Evolutionary conservation across 2,797 vertebrate species (phyloP).

Genomic region (Clarias pachynema): DNA sequence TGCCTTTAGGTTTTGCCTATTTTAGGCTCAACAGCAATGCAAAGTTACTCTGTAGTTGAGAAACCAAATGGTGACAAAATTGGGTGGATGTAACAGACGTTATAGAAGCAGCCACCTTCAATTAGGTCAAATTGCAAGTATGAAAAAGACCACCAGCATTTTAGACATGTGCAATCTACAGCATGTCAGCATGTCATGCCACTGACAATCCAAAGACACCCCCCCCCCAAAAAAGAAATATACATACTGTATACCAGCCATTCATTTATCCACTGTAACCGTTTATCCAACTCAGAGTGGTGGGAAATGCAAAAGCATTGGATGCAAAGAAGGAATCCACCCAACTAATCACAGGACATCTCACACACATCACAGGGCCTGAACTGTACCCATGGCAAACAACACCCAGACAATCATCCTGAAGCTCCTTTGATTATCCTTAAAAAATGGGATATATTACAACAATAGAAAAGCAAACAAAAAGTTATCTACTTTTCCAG

Average conservation of each 20-base stretch:
- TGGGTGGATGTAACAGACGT: background rate
- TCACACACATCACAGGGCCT: background rate
- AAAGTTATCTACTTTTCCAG: background rate
- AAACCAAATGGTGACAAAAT: conserved; percentile 23
- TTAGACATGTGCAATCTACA: background rate
- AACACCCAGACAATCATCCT: background rate
- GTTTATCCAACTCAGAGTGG: background rate
- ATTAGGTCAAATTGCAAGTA: conserved; percentile 48
- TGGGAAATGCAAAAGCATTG: background rate
- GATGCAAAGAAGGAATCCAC: background rate
- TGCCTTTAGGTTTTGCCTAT: conserved; percentile 13
- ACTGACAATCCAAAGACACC: conserved; percentile 18
- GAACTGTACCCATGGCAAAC: background rate
- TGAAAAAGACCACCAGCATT: conserved; percentile 26
- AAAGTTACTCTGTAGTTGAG: background rate
- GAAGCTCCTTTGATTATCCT: background rate
- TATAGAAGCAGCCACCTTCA: conserved; percentile 33
- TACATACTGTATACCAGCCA: background rate
- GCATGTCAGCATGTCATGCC: background rate
- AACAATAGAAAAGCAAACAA: background rate
- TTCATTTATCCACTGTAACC: background rate
- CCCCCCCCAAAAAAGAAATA: background rate
- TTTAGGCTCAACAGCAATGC: background rate
- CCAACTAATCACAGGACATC: background rate
- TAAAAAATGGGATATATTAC: background rate